Percentiles rank a stretch among this genome's conserved stretches.
phyloP scores from a whole-genome alignment of 2,113 vertebrate species.

The Crypturellus undulatus region DNA sequence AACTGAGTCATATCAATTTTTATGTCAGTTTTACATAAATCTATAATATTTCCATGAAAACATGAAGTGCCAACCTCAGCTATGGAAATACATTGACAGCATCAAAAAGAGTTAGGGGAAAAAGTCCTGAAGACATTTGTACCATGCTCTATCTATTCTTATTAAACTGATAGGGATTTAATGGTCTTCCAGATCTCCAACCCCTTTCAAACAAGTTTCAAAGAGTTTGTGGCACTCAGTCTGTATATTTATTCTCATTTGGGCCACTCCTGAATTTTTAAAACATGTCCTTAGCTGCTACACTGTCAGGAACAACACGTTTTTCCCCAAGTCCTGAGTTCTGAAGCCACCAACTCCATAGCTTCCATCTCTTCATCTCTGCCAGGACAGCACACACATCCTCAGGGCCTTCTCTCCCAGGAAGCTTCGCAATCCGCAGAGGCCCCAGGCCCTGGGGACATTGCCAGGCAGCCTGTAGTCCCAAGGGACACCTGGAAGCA shows the following conservation, averaged over 20 bases:
- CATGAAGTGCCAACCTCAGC: neutral
- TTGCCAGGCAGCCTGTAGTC: neutral
- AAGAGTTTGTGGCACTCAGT: neutral
- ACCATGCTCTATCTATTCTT: neutral
- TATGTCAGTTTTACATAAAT: neutral
- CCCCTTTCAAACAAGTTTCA: neutral
- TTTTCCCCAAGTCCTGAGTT: neutral
- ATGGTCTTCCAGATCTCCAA: too few species aligned
- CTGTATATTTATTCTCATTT: neutral
- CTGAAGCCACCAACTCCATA: neutral
- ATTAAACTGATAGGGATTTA: too few species aligned
- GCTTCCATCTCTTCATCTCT: neutral
- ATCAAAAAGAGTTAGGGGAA: constrained; percentile 8
- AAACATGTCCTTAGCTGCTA: neutral
- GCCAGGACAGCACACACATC: neutral
- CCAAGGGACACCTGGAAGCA: neutral
- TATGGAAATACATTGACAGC: constrained; percentile 19
- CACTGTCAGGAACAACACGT: neutral
- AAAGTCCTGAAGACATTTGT: neutral
- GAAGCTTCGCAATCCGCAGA: neutral
- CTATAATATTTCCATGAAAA: constrained; percentile 3
- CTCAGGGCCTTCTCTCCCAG: neutral
- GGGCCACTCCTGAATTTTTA: neutral
- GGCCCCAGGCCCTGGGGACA: neutral
- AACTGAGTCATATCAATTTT: constrained; percentile 3